Conservation (phyloP, 2,888 invertebrate species). For the Andricus curvator region DNA sequence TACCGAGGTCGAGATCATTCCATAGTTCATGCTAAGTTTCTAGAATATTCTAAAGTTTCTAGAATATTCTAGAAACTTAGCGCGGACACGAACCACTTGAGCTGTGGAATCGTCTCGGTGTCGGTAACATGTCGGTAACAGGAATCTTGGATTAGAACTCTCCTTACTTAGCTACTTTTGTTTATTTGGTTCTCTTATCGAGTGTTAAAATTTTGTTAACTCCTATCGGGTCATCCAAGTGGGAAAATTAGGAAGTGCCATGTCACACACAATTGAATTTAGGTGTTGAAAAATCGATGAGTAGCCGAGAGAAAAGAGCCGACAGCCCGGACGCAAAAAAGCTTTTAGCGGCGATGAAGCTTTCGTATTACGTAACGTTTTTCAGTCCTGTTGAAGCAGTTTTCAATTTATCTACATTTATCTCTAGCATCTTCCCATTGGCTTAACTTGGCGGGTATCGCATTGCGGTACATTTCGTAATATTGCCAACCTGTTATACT, state of each 20-base stretch:
- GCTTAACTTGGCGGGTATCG: constrained; percentile 14
- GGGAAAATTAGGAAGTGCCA: constrained; percentile 40
- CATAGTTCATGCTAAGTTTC: too few relatives aligned
- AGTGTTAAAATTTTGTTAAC: not conserved
- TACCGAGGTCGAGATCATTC: too few relatives aligned
- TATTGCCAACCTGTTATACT: not conserved
- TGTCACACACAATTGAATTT: constrained; percentile 55
- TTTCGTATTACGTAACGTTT: constrained; percentile 33
- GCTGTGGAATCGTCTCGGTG: too few relatives aligned
- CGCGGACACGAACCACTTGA: too few relatives aligned
- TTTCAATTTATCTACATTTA: constrained; percentile 40
- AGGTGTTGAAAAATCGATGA: constrained; percentile 52
- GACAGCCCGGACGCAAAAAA: constrained; percentile 60
- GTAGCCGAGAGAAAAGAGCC: constrained; percentile 45
- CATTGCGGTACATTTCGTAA: constrained; percentile 14
- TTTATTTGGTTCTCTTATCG: not conserved
- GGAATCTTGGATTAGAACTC: not conserved
- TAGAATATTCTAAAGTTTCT: too few relatives aligned
- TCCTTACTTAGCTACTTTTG: not conserved
- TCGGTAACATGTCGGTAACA: too few relatives aligned
- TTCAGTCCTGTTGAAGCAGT: constrained; percentile 29
- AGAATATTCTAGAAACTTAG: too few relatives aligned
- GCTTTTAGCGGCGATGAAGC: constrained; percentile 63
- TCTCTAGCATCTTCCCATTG: constrained; percentile 14
- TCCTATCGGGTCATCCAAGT: constrained; percentile 17